A percentile compares a stretch with the other conserved stretches of the same genome.
These are phyloP conservation scores for Ageneiosus marmoratus DNA, from an alignment of 2,113 vertebrate species.

Conservation along the genomic window DNA sequence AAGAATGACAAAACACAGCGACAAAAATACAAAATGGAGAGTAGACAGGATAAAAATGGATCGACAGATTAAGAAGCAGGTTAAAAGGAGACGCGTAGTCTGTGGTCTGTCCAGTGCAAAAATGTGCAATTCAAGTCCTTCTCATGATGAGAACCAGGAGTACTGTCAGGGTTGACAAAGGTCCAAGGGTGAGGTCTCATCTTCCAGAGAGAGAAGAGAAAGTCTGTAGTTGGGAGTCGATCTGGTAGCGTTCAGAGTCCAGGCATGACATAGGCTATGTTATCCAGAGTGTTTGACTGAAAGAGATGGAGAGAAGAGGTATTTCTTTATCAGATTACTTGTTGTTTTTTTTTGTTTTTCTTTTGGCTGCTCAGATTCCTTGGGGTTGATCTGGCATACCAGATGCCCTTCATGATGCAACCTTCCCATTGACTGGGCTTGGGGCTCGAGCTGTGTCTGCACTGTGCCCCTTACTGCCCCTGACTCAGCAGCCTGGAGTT, in stretches of 20 bases:
- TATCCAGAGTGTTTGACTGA: slow-evolving; percentile 91
- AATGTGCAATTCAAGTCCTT: slow-evolving; percentile 50
- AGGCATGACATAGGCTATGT: slow-evolving; percentile 93
- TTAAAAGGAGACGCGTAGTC: slow-evolving; percentile 55
- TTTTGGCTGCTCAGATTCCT: no score
- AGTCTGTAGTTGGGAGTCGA: not conserved
- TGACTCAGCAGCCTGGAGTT: no score
- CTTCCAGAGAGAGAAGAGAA: slow-evolving; percentile 19
- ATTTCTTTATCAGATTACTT: no score
- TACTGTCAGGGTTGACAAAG: slow-evolving; percentile 4
- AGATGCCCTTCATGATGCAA: no score
- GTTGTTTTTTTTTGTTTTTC: no score
- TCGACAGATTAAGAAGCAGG: slow-evolving; percentile 48
- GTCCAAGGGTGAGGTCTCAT: slow-evolving; percentile 24
- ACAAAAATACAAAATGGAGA: slow-evolving; percentile 51
- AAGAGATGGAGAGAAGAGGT: slow-evolving; percentile 29
- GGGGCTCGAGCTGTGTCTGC: no score
- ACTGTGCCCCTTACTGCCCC: no score
- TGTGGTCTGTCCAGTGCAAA: slow-evolving; percentile 53
- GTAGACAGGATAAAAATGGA: slow-evolving; percentile 48
- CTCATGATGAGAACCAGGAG: slow-evolving; percentile 24
- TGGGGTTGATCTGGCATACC: no score
- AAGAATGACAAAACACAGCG: slow-evolving; percentile 33
- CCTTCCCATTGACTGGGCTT: no score
- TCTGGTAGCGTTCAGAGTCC: slow-evolving; percentile 64